These are phyloP conservation scores for Drosophila jambulina DNA, from an alignment of 1,140 invertebrate species.

Conservation along the genomic window DNA sequence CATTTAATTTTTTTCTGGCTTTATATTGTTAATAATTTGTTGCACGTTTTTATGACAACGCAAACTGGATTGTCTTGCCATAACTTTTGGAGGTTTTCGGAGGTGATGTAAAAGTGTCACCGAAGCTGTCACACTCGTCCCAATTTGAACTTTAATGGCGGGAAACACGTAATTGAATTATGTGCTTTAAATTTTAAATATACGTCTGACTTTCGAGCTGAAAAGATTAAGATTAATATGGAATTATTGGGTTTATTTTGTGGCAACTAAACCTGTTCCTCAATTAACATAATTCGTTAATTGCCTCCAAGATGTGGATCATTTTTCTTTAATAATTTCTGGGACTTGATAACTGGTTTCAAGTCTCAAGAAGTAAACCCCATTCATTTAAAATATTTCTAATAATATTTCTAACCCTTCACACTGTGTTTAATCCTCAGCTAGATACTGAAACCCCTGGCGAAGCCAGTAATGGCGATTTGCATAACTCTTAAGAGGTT, in stretches of 20 bases:
- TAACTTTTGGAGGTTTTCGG: conserved; percentile 9
- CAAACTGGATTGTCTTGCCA: conserved; percentile 44
- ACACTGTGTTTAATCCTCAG: background rate
- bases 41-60: conserved; percentile 58
- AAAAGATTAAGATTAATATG: background rate
- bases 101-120: conserved; percentile 42
- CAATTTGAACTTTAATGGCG: conserved; percentile 13
- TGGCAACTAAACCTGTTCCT: conserved; percentile 7
- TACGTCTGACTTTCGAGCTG: no score
- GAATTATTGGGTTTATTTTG: background rate
- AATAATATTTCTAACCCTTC: background rate
- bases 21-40: conserved; percentile 47
- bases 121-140: conserved; percentile 22
- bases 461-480: conserved; percentile 33
- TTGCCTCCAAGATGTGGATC: background rate
- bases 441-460: background rate
- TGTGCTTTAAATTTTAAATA: conserved; percentile 3
- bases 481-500: conserved; percentile 39
- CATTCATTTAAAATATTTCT: background rate
- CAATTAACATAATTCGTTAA: conserved; percentile 18
- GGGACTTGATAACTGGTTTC: background rate
- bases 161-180: conserved; percentile 11
- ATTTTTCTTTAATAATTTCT: conserved; percentile 7
- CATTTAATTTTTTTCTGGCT: conserved; percentile 13
- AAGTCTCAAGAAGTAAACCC: background rate